Conservation (phyloP, 2,888 invertebrate genomes). For the Eupithecia insigniata region DNA sequence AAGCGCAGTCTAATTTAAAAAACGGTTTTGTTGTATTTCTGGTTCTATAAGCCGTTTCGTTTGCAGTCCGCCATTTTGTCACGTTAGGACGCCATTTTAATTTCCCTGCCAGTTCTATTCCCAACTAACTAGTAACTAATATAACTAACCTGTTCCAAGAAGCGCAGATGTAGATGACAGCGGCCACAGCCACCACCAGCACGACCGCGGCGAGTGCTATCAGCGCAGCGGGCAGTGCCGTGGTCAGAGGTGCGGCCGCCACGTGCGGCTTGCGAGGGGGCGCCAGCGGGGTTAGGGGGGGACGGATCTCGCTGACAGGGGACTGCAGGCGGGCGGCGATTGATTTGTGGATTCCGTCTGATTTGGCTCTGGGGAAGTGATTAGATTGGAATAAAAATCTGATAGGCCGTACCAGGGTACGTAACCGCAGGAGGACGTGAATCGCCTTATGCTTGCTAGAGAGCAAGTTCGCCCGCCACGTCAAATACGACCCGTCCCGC, state of each 20-base stretch:
- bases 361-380: slow-evolving; percentile 61
- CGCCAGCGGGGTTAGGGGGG: slow-evolving; percentile 56
- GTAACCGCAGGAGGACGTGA: neutral
- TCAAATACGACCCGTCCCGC: too few relatives aligned
- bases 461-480: too few relatives aligned
- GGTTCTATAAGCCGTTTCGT: neutral
- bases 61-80: neutral
- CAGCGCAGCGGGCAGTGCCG: slow-evolving; percentile 94
- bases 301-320: slow-evolving; percentile 87
- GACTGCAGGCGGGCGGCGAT: slow-evolving; percentile 60
- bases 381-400: neutral
- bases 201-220: slow-evolving; percentile 96
- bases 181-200: slow-evolving; percentile 92
- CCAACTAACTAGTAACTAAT: too few relatives aligned
- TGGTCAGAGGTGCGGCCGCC: slow-evolving; percentile 75
- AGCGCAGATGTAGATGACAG: slow-evolving; percentile 96
- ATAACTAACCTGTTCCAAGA: slow-evolving; percentile 89
- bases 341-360: slow-evolving; percentile 58
- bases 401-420: neutral
- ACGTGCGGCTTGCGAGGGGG: slow-evolving; percentile 59
- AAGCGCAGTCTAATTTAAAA: too few relatives aligned
- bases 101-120: too few relatives aligned
- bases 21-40: too few relatives aligned
- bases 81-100: neutral
- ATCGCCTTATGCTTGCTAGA: neutral